A percentile compares a stretch with the other conserved stretches of the same genome.
These are phyloP conservation scores for Mus minutoides DNA, from an alignment of 2,797 vertebrate species.

Conservation along the genomic window DNA sequence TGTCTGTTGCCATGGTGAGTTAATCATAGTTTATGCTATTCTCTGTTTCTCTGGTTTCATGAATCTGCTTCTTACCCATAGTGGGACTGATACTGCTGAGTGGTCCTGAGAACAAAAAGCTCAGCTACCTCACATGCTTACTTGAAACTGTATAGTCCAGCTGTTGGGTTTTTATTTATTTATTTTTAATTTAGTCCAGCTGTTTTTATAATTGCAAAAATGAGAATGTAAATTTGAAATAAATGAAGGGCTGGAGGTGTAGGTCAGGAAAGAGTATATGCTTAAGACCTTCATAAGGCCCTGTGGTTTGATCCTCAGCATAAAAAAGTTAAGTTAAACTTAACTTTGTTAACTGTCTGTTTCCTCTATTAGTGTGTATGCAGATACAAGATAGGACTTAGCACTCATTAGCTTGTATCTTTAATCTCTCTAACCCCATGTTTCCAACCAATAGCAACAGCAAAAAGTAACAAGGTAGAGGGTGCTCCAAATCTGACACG, in stretches of 20 bases:
- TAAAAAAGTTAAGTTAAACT: background rate
- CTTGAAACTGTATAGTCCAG: background rate
- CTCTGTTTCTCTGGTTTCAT: background rate
- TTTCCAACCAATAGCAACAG: conserved; percentile 10
- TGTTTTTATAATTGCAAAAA: conserved; percentile 38
- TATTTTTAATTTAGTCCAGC: too few species aligned
- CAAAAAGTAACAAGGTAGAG: background rate
- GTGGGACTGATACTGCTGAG: background rate
- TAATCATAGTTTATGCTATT: background rate
- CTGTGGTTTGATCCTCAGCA: background rate
- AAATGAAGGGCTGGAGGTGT: background rate
- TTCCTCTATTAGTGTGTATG: background rate
- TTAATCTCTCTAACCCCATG: conserved; percentile 31
- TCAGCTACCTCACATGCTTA: background rate
- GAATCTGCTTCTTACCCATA: background rate
- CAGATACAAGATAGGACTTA: background rate
- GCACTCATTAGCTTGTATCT: background rate
- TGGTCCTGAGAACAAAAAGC: background rate
- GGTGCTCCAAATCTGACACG: background rate
- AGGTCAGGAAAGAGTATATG: background rate
- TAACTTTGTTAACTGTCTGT: background rate
- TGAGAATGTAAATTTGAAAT: conserved; percentile 14
- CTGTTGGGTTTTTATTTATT: background rate
- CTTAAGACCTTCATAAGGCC: background rate
- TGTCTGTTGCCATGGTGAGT: background rate